These are phyloP conservation scores for Tarsius wallacei DNA, from an alignment of 2,797 vertebrate species.

Conservation along the genomic window DNA sequence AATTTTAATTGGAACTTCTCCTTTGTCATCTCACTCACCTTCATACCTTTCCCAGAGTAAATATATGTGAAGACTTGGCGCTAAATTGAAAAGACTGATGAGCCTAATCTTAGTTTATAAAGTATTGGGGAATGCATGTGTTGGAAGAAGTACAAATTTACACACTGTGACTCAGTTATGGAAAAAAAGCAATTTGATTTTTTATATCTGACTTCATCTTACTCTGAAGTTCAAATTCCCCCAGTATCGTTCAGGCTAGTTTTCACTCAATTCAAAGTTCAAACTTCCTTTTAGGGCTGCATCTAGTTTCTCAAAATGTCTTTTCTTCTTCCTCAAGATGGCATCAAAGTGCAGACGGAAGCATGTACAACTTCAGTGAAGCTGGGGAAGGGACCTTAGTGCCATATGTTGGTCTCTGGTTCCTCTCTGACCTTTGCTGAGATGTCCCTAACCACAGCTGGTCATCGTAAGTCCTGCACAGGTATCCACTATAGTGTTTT, in stretches of 20 bases:
- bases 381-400: not conserved
- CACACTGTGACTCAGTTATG: constrained; percentile 15
- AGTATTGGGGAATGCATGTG: constrained; percentile 27
- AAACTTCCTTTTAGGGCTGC: constrained; percentile 9
- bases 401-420: not conserved
- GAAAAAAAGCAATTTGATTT: constrained; percentile 41
- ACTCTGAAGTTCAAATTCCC: not conserved
- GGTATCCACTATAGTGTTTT: constrained; percentile 20
- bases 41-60: constrained; percentile 31
- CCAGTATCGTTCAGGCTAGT: constrained; percentile 12
- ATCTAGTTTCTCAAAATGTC: constrained; percentile 36
- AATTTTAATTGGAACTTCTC: constrained; percentile 44
- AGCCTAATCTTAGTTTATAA: constrained; percentile 28
- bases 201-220: constrained; percentile 43
- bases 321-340: constrained; percentile 13
- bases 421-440: not conserved
- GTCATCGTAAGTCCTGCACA: not conserved
- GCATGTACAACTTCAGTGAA: not conserved
- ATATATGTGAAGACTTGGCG: not conserved
- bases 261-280: constrained; percentile 49
- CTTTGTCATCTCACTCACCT: constrained; percentile 47
- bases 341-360: not conserved
- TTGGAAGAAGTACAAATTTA: constrained; percentile 62
- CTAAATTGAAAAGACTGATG: constrained; percentile 48
- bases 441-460: not conserved